Base-by-base conservation (phyloP, 1,140 invertebrate genomes). In the Penaeus indicus region DNA sequence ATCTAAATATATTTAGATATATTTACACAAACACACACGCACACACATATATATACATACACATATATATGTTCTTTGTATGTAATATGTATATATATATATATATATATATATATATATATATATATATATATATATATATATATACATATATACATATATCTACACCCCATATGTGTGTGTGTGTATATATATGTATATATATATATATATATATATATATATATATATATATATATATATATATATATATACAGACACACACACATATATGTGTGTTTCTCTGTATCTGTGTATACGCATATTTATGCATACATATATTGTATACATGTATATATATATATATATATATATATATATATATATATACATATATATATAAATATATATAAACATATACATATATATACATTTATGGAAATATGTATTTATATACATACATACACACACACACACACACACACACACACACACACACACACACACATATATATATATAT, bases 191-290 rank as follows among this genome's bases (percentile, higher is more conserved):
- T 54, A 54, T 54, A 54, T 54, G 2, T 54, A 54, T 54, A 54
- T 54, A 54, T 54, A 38, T 75, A 75, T 75, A 75, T 75, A 75
- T 75, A 75, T 38, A 75, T 38, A 75, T 75, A 75, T 38, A 32
- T 75, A 75, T 75, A 75, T 32, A 75, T 75, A 75, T 75, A 75
- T 32, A 75, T 75, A 75, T 75, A 75, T 75, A 75, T 10, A 75
- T 75, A 32, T 75, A 75, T 32, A 16, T 13, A 54, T 54, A 54
- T 54, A 54, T 11, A 54, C 0, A 54, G 0, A 54, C 16, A 54
- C 10, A 54, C 10, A 13, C 10, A 13, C 16, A 1, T 54, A 13
- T 54, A 0, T 75, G 10, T 27, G 10, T 75, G 25, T 75, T 19
- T 75, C 5, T 75, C 13, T 11, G 18, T 75, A 18, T 75, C 4